Base-by-base conservation (phyloP, 2,113 vertebrate species). In the Rhabdomys dilectus region DNA sequence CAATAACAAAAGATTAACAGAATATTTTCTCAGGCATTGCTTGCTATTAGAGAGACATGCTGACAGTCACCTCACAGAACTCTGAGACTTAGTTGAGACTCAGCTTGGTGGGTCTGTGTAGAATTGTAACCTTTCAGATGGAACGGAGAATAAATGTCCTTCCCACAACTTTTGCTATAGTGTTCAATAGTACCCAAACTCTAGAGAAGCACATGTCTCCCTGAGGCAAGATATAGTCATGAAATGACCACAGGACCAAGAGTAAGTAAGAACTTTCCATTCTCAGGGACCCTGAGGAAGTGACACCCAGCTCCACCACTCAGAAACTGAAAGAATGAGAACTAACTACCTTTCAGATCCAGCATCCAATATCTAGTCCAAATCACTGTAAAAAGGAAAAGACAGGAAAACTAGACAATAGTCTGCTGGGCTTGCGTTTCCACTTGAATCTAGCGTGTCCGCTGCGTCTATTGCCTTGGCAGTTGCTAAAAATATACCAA, bases 321-420 rank as follows among this genome's bases (percentile, higher is more conserved):
- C 82, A 84, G 29, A 77, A 39, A 93, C 29, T 72, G 15, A 95
- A 84, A 51, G 91, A 94, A 97, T 97, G 72, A 95, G 82, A 95
- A 93, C 5, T n/a, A 56, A 89, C 85, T 89, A n/a, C 78, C 48
- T 95, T 94, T 96, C 58, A 75, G 92, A 87, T 64, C n/a, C 73
- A 78, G 42, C 29, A 87, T 80, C 62, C 72, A 82, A 48, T 51
- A 94, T 70, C 73, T 94, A 88, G 62, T 89, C 91, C 51, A 93
- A 97, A 95, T 89, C 26, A 58, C 45, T 73, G 36, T 89, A 82
- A 92, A 97, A 97, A 92, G 89, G 16, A 97, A 96, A 95, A 77
- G 15, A 78, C 48, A 88, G 91, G 72, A 89, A 93, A 91, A 58
- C 36, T 78, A 96, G 72, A 91, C 11, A 9, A 88, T 11, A 91